Base-by-base conservation (phyloP, 1,140 invertebrate genomes). In the Platyscapa corneri region DNA sequence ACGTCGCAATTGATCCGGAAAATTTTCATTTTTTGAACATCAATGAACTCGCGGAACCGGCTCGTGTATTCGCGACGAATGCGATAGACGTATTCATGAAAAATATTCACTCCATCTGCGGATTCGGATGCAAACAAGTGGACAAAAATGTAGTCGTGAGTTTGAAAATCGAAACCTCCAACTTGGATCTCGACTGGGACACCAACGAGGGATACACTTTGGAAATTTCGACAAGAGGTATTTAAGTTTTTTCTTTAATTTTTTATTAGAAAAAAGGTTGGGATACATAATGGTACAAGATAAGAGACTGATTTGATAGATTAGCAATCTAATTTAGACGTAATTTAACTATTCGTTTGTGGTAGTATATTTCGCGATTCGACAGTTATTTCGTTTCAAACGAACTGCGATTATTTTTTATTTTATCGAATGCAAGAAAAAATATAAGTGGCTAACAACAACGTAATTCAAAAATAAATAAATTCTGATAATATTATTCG, bases 201-300 rank as follows among this genome's bases (percentile, higher is more conserved):
- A 96, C 96, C 0, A 94, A 95, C 87, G 96, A 97, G 91, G 91
- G 93, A 65, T 96, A 96, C 87, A 89, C 90, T 42, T 88, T 97
- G 77, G 93, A 94, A 76, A 90, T 96, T 14, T 91, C 92, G 64
- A 94, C 93, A 82, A 94, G 94, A 92, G 95, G 95, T 94, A 89
- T 76, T 86, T 80, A 30, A 75, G 7, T 8, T 46, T 23, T 18
- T 10, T 53, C 42, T 46, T 46, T 46, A 12, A 46, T 12, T 5
- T 46, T n/a, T n/a, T n/a, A n/a, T n/a, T n/a, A n/a, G n/a, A n/a
- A n/a, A n/a, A n/a, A n/a, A n/a, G n/a, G n/a, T n/a, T n/a, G n/a
- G n/a, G n/a, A n/a, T n/a, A n/a, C n/a, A n/a, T n/a, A n/a, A n/a
- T 46, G 42, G 42, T 46, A 46, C 12, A 46, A 46, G 42, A 7